Evolutionary conservation across 35 echinoderm and acorn worm genomes (phyloP), one percentile per base, ranked within the genome.

Genomic region (Stichopus chloronotus): DNA sequence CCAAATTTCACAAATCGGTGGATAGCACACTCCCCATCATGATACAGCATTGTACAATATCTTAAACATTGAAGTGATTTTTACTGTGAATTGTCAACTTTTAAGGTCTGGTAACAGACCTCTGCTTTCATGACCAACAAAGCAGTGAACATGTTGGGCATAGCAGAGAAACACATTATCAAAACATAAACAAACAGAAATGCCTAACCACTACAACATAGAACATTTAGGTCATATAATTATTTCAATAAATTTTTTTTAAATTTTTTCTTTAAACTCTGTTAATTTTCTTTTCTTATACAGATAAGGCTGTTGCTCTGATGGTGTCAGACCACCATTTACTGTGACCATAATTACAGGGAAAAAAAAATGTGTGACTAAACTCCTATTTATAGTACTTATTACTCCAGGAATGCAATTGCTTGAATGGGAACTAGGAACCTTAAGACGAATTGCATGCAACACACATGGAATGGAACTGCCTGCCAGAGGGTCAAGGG

Each of bases 211-310:
- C 80, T 83, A 83, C 80, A 83, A 83, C 80, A 83, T 83, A 83
- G 52, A 83, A 83, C 80, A 83, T 83, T 83, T 53, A 83, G 53
- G 80, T 83, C 80, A 55, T 83, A 11, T 83, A 83, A 83, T 83
- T 83, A 83, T 83, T 43, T 83, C 22, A 83, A 55, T 55, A 83
- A 54, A 83, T 53, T 83, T 83, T 83, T 56, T 78, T 78, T 43
- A 78, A 25, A 78, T 21, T 21, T 25, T 78, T 43, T 43, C 30
- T 43, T 43, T 43, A 43, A 43, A 43, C 30, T 43, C 30, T 43
- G 30, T 43, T 65, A 65, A 65, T 55, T 83, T 83, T 83, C 43
- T 25, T 83, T 83, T 83, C 43, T 83, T 17, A 83, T 83, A 83
- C 55, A 83, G 80, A 83, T 83, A 83, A 83, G 80, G 80, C 80